phyloP scores from a whole-genome alignment of 2,113 vertebrate genomes.

The Stomatorhinus ivindoensis region DNA sequence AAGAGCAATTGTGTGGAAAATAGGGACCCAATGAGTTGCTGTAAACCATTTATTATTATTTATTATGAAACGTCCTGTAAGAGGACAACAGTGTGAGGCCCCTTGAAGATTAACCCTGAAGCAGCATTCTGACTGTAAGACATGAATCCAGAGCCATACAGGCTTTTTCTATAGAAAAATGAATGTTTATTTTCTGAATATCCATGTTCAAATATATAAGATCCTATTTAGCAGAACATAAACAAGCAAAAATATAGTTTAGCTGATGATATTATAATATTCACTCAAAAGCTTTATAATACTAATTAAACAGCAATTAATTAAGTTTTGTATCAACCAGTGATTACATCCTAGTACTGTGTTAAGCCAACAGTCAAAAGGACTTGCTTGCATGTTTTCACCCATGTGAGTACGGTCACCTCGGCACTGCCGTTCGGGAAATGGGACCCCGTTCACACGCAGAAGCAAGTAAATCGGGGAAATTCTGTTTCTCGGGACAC shows the following conservation, averaged over 20 bases:
- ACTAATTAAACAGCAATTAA: neutral
- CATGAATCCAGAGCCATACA: neutral
- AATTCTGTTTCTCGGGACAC: neutral
- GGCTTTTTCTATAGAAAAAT: neutral
- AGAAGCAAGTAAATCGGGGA: neutral
- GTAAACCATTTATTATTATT: constrained; percentile 29
- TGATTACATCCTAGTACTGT: neutral
- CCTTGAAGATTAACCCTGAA: neutral
- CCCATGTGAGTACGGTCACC: neutral
- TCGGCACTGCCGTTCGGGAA: too few relatives aligned
- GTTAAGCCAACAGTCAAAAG: neutral
- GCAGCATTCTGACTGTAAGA: neutral
- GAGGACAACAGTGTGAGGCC: neutral
- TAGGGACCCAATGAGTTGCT: neutral
- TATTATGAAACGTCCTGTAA: neutral
- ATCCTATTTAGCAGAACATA: neutral
- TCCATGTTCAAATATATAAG: neutral
- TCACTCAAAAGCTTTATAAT: neutral
- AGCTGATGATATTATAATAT: neutral
- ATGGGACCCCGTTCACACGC: neutral
- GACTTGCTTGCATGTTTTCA: neutral
- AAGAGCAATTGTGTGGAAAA: constrained; percentile 17
- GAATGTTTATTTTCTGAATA: neutral
- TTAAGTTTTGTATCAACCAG: neutral
- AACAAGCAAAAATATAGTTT: neutral